A percentile compares a stretch with the other conserved stretches of the same genome.
phyloP scores from a whole-genome alignment of 2,797 vertebrate species.

The Labeo calbasu region DNA sequence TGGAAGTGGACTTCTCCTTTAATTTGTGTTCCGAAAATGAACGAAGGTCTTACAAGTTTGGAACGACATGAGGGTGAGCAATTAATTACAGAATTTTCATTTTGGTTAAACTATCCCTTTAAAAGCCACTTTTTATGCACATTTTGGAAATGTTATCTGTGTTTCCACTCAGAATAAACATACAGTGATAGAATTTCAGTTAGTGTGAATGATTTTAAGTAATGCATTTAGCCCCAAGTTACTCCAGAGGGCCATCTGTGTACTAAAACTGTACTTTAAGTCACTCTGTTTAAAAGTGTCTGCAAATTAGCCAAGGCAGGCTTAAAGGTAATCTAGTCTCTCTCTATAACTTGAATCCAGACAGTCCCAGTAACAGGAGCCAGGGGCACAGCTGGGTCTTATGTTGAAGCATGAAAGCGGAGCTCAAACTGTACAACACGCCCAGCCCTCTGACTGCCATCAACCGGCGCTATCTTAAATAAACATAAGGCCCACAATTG shows the following conservation, averaged over 20 bases:
- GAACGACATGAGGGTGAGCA: too few species aligned
- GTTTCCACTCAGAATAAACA: not conserved
- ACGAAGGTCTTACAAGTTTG: too few species aligned
- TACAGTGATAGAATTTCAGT: not conserved
- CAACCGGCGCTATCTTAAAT: slow-evolving; percentile 67
- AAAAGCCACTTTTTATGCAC: not conserved
- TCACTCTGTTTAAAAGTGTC: not conserved
- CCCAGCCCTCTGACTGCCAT: slow-evolving; percentile 63
- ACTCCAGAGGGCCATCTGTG: too few species aligned
- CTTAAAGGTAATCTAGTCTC: not conserved
- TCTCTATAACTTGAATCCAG: not conserved
- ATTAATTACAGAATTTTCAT: too few species aligned
- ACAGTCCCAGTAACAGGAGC: slow-evolving; percentile 3
- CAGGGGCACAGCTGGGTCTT: slow-evolving; percentile 29
- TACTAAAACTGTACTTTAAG: not conserved
- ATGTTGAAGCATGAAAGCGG: slow-evolving; percentile 20
- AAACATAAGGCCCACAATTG: slow-evolving; percentile 71
- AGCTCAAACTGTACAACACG: slow-evolving; percentile 31
- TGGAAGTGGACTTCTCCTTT: too few species aligned
- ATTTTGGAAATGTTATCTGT: not conserved
- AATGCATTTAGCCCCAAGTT: not conserved
- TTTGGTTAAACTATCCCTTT: not conserved
- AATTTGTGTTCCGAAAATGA: too few species aligned
- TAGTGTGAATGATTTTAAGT: not conserved
- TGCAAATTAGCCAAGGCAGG: not conserved